A percentile compares a stretch with the other conserved stretches of the same genome.
Conservation (phyloP, 2,113 vertebrate genomes). For the Myrmecobius fasciatus region DNA sequence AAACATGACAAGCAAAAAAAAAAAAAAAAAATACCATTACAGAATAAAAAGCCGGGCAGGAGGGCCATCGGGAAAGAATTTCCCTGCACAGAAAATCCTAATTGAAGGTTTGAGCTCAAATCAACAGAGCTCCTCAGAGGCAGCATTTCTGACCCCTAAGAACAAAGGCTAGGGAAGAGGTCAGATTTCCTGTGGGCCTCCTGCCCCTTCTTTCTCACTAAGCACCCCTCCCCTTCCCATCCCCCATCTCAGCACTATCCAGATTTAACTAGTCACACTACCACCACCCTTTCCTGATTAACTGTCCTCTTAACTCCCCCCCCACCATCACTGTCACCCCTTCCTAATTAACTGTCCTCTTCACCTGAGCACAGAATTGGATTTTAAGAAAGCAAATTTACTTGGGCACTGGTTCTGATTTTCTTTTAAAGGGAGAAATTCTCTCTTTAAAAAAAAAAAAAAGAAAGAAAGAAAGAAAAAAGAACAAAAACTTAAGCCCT, state of each 20-base stretch:
- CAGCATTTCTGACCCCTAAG: slow-evolving; percentile 23
- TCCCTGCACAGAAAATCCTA: background rate
- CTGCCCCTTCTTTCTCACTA: background rate
- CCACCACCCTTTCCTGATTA: background rate
- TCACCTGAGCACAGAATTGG: background rate
- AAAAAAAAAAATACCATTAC: background rate
- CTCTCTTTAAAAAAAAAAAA: slow-evolving; percentile 1
- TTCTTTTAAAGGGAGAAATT: background rate
- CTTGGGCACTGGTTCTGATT: background rate
- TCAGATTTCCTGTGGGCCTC: slow-evolving; percentile 3
- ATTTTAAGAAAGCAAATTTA: background rate
- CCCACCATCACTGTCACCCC: background rate
- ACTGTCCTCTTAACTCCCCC: background rate
- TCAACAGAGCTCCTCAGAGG: background rate
- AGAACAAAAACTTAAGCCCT: slow-evolving; percentile 63
- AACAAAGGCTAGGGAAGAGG: slow-evolving; percentile 29
- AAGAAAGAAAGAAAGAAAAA: background rate
- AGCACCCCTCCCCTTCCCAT: background rate
- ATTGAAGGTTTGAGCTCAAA: background rate
- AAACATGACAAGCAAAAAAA: background rate
- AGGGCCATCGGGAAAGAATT: background rate
- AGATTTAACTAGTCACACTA: background rate
- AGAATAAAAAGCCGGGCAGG: background rate
- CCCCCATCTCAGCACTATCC: background rate
- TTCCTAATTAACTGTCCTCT: background rate